Percentiles rank a stretch among this genome's conserved stretches.
These are phyloP conservation scores for Eonycteris spelaea DNA, from an alignment of 2,113 vertebrate species.

Conservation along the genomic window DNA sequence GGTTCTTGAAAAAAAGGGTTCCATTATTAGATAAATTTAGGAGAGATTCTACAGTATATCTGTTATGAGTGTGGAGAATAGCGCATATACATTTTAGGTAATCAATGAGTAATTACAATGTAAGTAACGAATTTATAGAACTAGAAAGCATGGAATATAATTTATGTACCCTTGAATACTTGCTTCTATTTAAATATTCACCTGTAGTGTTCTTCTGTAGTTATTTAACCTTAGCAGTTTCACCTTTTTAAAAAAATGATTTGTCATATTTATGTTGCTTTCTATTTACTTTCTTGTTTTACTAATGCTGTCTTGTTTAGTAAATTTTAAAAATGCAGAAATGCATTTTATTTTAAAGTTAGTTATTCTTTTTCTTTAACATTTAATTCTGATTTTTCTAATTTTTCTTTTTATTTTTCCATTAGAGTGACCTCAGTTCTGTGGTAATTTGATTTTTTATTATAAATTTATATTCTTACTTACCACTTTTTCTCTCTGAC, in stretches of 20 bases:
- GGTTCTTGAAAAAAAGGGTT: not conserved
- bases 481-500: conserved; percentile 80
- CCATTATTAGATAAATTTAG: not conserved
- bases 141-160: not conserved
- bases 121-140: not conserved
- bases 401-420: conserved; percentile 97
- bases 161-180: not conserved
- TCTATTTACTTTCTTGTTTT: conserved; percentile 83
- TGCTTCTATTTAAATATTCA: conserved; percentile 20
- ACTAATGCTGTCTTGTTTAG: conserved; percentile 85
- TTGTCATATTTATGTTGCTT: conserved; percentile 79
- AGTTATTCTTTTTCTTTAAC: conserved; percentile 89
- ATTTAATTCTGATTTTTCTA: conserved; percentile 96
- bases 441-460: conserved; percentile 99
- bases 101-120: not conserved
- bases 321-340: conserved; percentile 81
- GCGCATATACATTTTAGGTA: not conserved
- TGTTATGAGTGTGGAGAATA: not conserved
- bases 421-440: conserved; percentile 99
- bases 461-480: conserved; percentile 86
- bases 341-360: conserved; percentile 86
- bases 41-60: not conserved
- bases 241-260: conserved; percentile 52
- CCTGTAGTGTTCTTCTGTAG: conserved; percentile 23
- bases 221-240: conserved; percentile 60